phyloP scores from a whole-genome alignment of 92 coral and sea anemone genomes.

The Bergia puertoricense region DNA sequence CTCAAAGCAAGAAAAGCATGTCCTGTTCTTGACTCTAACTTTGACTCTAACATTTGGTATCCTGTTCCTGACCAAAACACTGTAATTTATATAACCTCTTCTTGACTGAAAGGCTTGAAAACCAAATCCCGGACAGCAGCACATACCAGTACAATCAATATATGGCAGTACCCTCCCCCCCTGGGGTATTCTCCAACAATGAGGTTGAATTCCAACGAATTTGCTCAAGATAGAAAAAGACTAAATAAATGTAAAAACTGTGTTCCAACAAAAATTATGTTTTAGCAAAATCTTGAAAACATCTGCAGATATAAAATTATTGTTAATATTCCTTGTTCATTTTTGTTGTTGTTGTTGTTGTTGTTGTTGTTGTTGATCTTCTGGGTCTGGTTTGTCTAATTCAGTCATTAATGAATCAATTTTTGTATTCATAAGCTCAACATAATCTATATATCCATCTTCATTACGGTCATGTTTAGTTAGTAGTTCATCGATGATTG shows the following conservation, averaged over 20 bases:
- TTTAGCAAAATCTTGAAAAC: not conserved
- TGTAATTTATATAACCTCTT: no score
- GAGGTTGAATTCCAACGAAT: not conserved
- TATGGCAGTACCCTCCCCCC: no score
- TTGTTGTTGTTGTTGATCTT: conserved; percentile 41
- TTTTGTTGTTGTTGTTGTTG: conserved; percentile 38
- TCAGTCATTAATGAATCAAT: conserved; percentile 86
- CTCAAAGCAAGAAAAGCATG: no score
- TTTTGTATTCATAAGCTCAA: conserved; percentile 83
- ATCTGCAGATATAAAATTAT: not conserved
- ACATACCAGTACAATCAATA: no score
- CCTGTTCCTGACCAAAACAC: no score
- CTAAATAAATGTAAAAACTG: not conserved
- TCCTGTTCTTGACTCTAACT: no score
- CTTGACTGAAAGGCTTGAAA: no score
- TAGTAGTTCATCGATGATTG: conserved; percentile 85
- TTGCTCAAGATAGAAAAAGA: not conserved
- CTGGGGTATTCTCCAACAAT: no score
- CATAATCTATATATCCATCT: conserved; percentile 87
- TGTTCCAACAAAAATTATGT: not conserved
- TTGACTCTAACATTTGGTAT: no score
- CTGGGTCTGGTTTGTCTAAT: conserved; percentile 61
- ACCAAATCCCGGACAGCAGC: no score
- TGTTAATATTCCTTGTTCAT: not conserved
- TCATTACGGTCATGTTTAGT: conserved; percentile 82